A percentile compares a stretch with the other conserved stretches of the same genome.
Conservation (phyloP, 2,797 vertebrate genomes). For the Trichosurus vulpecula region DNA sequence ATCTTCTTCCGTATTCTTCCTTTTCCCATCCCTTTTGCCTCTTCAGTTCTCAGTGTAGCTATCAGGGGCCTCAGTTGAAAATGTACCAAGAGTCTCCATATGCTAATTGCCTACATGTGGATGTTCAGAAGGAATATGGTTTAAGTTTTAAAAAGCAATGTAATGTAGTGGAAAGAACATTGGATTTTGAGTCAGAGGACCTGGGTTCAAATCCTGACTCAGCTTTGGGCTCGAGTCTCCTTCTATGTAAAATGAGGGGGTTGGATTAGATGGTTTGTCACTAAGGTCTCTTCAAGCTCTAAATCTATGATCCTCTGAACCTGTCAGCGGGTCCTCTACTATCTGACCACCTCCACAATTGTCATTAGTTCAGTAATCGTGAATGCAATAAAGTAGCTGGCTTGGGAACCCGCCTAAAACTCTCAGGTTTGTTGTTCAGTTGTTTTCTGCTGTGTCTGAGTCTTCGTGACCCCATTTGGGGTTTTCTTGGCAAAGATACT, state of each 20-base stretch:
- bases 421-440: background rate
- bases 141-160: background rate
- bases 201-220: background rate
- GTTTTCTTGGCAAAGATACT: background rate
- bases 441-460: background rate
- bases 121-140: background rate
- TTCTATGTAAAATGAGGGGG: background rate
- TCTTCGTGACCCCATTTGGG: background rate
- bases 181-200: background rate
- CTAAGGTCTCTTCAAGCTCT: background rate
- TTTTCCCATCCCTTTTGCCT: background rate
- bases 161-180: background rate
- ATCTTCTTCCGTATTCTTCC: rapidly evolving
- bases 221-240: background rate
- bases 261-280: background rate
- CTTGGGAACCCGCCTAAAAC: background rate
- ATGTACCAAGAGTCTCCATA: background rate
- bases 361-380: background rate
- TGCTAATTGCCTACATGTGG: background rate
- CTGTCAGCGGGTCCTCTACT: background rate
- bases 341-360: background rate
- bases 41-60: background rate
- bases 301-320: background rate
- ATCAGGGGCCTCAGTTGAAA: background rate
- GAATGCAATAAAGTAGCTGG: background rate